Evolutionary conservation across 2,888 invertebrate genomes (phyloP), one percentile per base, ranked within the genome.

Genomic region (Tachystola acroxantha): DNA sequence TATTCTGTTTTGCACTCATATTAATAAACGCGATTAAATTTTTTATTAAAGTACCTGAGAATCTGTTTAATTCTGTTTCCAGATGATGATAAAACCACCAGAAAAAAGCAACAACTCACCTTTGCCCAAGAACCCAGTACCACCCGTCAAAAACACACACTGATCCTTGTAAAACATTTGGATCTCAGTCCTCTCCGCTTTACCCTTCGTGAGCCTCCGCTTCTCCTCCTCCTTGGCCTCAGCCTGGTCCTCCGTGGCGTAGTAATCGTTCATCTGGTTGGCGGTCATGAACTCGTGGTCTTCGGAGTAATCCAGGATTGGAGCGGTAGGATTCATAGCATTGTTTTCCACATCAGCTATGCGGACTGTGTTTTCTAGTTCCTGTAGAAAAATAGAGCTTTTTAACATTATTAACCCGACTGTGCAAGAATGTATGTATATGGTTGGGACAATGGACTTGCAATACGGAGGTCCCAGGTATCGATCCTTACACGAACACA

Each of bases 231-330:
- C 88, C 37, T 71, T 77, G 0, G 88, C 84, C 32, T 87, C 86
- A 0, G 69, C 57, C 12, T 79, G 67, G 42, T 82, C 82, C 36
- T 79, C 82, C n/a, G 81, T 76, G 0, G 77, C 72, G 50, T 89
- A 89, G 46, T 85, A 88, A 7, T 84, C 72, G 45, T 75, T 75
- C 27, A 89, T 56, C 46, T 82, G 67, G 42, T 73, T 71, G 25
- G 85, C 81, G 0, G 89, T 88, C 0, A 80, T 73, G 57, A 89
- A 90, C 46, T 84, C 80, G 43, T 86, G 82, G 60, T 89, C 88
- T 47, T 89, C 89, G 0, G 88, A 78, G 49, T 62, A 88, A 57
- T 89, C 88, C 28, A 82, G 45, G 16, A 82, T 74, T 0, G 71
- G 66, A 0, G 84, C 84, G 1, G 75, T 73, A 0, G 85, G 79